Percentiles rank a stretch among this genome's conserved stretches.
Evolutionary conservation across 2,113 vertebrate genomes (phyloP).

Genomic region (Crocuta crocuta): DNA sequence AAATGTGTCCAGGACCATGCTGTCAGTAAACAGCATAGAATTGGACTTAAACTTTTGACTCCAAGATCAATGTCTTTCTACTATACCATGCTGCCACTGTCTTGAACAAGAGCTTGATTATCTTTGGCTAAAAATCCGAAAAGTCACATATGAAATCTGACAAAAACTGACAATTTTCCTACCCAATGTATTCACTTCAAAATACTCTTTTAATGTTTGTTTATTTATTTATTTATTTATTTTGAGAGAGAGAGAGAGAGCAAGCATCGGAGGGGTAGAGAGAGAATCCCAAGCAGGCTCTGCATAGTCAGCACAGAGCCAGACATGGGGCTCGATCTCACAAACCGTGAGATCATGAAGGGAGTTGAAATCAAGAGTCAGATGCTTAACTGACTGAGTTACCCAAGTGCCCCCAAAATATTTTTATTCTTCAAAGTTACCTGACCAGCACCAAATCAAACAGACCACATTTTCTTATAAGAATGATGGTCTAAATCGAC

Average conservation of each 20-base stretch:
- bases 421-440: conserved; percentile 31
- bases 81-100: not conserved
- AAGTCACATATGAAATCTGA: not conserved
- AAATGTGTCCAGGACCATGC: not conserved
- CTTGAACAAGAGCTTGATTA: conserved; percentile 19
- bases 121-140: not conserved
- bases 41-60: conserved; percentile 10
- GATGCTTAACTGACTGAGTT: too few species aligned
- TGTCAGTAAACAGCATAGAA: not conserved
- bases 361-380: too few species aligned
- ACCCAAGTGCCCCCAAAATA: not conserved
- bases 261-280: too few species aligned
- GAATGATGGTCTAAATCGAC: not conserved
- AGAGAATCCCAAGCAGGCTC: too few species aligned
- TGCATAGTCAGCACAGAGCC: too few species aligned
- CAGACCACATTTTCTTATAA: not conserved
- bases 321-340: too few species aligned
- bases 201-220: not conserved
- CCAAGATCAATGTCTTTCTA: conserved; percentile 36
- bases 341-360: too few species aligned
- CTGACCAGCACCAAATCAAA: conserved; percentile 16
- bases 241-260: too few species aligned
- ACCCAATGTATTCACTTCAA: not conserved
- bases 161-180: not conserved
- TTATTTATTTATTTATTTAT: too few species aligned